These are phyloP conservation scores for Torymus tubicola DNA, from an alignment of 2,888 invertebrate genomes.

Conservation along the genomic window DNA sequence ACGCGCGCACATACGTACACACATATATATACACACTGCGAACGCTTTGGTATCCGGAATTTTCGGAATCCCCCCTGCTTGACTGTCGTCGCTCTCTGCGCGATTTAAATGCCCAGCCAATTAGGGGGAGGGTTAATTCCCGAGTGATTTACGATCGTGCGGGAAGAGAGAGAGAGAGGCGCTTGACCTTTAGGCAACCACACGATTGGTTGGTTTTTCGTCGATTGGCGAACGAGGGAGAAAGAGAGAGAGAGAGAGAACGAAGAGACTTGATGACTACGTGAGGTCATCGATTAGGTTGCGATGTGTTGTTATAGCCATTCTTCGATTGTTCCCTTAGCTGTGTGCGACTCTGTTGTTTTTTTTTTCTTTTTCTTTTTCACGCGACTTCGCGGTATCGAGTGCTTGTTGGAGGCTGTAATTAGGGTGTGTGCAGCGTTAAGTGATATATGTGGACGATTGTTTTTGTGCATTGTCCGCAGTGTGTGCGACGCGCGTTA, in stretches of 20 bases:
- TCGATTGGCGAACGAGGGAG: background rate
- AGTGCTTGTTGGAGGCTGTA: slow-evolving; percentile 10
- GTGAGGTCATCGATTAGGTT: slow-evolving; percentile 29
- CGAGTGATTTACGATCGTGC: slow-evolving; percentile 68
- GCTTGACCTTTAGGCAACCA: slow-evolving; percentile 39
- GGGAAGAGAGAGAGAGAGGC: slow-evolving; percentile 17
- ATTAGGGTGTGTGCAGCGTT: slow-evolving; percentile 25
- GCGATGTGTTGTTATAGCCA: no score
- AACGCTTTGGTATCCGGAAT: slow-evolving; percentile 21
- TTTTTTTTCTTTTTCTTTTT: slow-evolving; percentile 26
- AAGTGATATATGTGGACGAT: slow-evolving; percentile 36
- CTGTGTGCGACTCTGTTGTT: background rate
- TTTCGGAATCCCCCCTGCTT: slow-evolving; percentile 46
- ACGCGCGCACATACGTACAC: background rate
- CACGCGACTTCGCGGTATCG: background rate
- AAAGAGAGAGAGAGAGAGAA: no score
- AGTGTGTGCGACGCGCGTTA: no score
- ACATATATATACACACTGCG: background rate
- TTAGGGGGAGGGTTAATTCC: slow-evolving; percentile 69
- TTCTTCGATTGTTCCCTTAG: slow-evolving; percentile 13
- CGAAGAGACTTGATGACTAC: background rate
- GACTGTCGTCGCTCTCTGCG: slow-evolving; percentile 39
- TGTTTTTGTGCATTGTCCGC: slow-evolving; percentile 3
- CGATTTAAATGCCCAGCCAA: slow-evolving; percentile 67
- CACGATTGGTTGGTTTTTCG: slow-evolving; percentile 30